These are phyloP conservation scores for Drosophila navojoa DNA, from an alignment of 1,140 invertebrate genomes.

Conservation along the genomic window DNA sequence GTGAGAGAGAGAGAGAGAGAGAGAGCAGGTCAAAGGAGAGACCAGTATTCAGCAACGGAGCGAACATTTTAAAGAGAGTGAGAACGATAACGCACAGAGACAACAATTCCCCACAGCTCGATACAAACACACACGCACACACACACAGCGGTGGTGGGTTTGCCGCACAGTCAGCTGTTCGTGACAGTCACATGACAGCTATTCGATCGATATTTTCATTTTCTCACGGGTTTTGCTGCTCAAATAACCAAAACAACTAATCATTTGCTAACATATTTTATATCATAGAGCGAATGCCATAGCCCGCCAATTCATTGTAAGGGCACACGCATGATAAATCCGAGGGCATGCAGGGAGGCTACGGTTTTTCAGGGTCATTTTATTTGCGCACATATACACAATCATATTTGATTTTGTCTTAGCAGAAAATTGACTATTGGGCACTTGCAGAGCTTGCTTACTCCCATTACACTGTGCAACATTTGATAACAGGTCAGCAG, in stretches of 20 bases:
- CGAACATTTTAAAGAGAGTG: constrained; percentile 5
- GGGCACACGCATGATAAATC: not conserved
- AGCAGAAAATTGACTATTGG: constrained; percentile 3
- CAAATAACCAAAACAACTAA: constrained; percentile 48
- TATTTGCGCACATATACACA: constrained; percentile 45
- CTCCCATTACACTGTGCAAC: constrained; percentile 1
- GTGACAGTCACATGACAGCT: constrained; percentile 79
- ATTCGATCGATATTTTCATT: constrained; percentile 80
- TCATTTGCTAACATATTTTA: constrained; percentile 59
- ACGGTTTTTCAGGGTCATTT: constrained; percentile 70
- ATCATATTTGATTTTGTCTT: constrained; percentile 14
- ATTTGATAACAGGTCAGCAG: constrained; percentile 63
- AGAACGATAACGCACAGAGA: constrained; percentile 5
- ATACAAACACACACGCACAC: constrained; percentile 21
- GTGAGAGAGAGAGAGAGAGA: constrained; percentile 1
- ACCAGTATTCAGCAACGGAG: not conserved
- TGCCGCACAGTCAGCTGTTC: constrained; percentile 66
- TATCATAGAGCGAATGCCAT: not conserved
- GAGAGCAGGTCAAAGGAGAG: not conserved
- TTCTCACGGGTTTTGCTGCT: constrained; percentile 67
- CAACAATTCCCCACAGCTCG: constrained; percentile 19
- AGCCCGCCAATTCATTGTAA: constrained; percentile 10
- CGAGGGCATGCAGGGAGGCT: constrained; percentile 3
- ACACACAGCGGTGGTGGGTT: constrained; percentile 56
- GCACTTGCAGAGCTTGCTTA: constrained; percentile 10